phyloP scores from a whole-genome alignment of 1,140 invertebrate species.

The Caenorhabditis elegans region WBcel235 BX284606.5:16144001-16144500 shows the following conservation, averaged over 20 bases:
- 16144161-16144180: slow-evolving; percentile 13
- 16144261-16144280: not conserved
- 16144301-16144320: slow-evolving; percentile 8
- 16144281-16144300: not conserved
- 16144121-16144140: too few relatives aligned
- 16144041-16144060: slow-evolving; percentile 16
- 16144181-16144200: too few relatives aligned
- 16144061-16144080: not conserved
- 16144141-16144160: too few relatives aligned
- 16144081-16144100: not conserved
- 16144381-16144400: not conserved
- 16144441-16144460: too few relatives aligned
- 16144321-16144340: not conserved
- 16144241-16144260: not conserved
- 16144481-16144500: too few relatives aligned
- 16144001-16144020: not conserved
- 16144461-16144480: too few relatives aligned
- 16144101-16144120: not conserved
- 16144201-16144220: slow-evolving; percentile 16
- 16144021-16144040: too few relatives aligned
- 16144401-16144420: too few relatives aligned
- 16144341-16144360: not conserved
- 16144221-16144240: not conserved
- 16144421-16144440: too few relatives aligned
- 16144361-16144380: too few relatives aligned